Evolutionary conservation across 2,888 invertebrate genomes (phyloP), one percentile per base, ranked within the genome.

Genomic region (Chaetogeoica ovagalla): DNA sequence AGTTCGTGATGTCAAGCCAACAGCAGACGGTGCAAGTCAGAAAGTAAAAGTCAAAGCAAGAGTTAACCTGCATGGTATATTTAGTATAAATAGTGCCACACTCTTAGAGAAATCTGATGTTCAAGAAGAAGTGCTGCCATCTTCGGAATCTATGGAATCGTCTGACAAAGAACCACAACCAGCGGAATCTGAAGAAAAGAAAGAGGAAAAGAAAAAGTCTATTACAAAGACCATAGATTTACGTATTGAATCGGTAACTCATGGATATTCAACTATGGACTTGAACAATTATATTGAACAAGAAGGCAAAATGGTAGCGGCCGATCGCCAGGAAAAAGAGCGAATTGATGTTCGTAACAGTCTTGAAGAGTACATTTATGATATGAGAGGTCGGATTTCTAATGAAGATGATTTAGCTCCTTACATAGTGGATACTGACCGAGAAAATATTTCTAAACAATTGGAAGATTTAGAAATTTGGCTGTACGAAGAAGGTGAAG

Each of bases 291-390:
- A 91, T 81, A 88, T 91, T 83, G 96, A 97, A 86, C 91, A 91
- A 85, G 96, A 96, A 90, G 92, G 89, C 82, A 92, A 91, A 87
- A 93, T 94, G 93, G 91, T 93, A 84, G 89, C 91, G 77, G 93
- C 93, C 84, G 98, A 99, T 86, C 90, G 91, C 82, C 93, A 94
- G 85, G 98, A 98, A 87, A 97, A 96, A 85, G 96, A 97, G 86
- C 91, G 97, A 71, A 92, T 95, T 8, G 98, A 98, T 87, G 96
- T 96, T 1, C 94, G 97, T 85, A 99, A 99, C 87, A 94, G 97
- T 5, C 90, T 99, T 0, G 99, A 99, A 87, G 99, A 99, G 87
- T 99, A 97, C 85, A 96, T 99, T 52, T 99, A 99, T 86, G 98
- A 98, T 84, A 90, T 98, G 87, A 90, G 99, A 79, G 93, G 94